Percentiles rank a stretch among this genome's conserved stretches.
Conservation (phyloP, 2,113 vertebrate species). For the Thinocorus orbignyianus region DNA sequence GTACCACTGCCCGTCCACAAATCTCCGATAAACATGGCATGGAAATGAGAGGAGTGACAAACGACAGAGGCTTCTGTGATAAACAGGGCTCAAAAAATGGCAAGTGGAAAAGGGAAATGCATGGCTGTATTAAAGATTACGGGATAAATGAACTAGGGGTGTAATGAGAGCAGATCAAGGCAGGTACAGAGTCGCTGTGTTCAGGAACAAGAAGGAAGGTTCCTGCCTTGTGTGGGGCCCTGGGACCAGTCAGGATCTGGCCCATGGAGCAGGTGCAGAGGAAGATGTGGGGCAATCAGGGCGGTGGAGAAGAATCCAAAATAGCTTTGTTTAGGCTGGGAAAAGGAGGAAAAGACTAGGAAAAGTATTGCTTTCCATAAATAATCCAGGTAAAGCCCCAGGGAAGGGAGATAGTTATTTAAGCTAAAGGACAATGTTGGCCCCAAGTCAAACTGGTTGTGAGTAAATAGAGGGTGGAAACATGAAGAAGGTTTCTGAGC, state of each 20-base stretch:
- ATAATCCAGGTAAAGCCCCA: not conserved
- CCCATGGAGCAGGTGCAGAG: not conserved
- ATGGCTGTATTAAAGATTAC: not conserved
- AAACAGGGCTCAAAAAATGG: not conserved
- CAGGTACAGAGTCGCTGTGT: rapidly evolving
- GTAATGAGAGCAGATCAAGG: rapidly evolving
- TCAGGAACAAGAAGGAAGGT: not conserved
- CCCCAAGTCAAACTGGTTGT: constrained; percentile 46
- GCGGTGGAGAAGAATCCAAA: not conserved
- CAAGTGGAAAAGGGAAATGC: not conserved
- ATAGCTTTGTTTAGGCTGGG: constrained; percentile 27
- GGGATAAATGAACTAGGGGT: not conserved
- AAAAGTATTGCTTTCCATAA: constrained; percentile 30
- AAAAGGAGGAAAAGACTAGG: constrained; percentile 30
- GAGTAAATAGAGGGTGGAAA: constrained; percentile 53
- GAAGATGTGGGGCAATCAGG: not conserved
- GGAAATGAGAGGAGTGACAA: not conserved
- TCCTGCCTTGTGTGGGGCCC: not conserved
- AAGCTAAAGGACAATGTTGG: constrained; percentile 58
- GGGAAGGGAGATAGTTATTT: constrained; percentile 56
- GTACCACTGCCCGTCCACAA: not conserved
- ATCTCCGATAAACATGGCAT: not conserved
- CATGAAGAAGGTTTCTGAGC: constrained; percentile 31
- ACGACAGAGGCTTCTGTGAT: not conserved
- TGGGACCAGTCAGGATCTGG: not conserved